A percentile compares a stretch with the other conserved stretches of the same genome.
These are phyloP conservation scores for Plecturocebus donacophilus DNA, from an alignment of 2,113 vertebrate genomes.

Conservation along the genomic window DNA sequence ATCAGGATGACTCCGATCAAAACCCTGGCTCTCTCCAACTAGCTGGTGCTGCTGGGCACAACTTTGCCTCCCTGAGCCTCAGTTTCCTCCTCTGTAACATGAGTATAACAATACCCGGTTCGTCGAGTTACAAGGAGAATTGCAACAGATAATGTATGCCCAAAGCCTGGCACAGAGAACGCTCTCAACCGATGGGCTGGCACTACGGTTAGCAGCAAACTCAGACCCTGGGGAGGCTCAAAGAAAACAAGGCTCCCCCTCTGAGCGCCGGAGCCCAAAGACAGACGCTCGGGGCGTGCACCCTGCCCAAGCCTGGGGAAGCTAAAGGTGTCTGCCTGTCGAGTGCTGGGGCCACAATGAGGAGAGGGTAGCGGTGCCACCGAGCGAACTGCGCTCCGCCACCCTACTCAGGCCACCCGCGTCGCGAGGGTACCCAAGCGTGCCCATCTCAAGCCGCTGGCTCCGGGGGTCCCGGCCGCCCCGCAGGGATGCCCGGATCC, in stretches of 20 bases:
- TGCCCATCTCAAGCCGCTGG: not conserved
- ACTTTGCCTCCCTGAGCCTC: not conserved
- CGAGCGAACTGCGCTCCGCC: not conserved
- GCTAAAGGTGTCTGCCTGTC: conserved; percentile 65
- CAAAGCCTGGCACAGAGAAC: not conserved
- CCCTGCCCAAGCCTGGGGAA: not conserved
- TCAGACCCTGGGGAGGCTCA: not conserved
- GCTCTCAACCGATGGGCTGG: not conserved
- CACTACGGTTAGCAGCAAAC: not conserved
- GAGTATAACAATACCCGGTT: not conserved
- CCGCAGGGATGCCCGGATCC: not conserved
- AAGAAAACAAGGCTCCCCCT: no score
- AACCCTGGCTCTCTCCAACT: not conserved
- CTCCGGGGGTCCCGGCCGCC: not conserved
- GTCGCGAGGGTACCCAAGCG: not conserved
- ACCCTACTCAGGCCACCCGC: not conserved
- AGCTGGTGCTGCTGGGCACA: not conserved
- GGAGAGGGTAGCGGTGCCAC: not conserved
- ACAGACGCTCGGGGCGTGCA: not conserved
- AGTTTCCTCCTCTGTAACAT: conserved; percentile 17
- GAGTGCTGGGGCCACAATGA: not conserved
- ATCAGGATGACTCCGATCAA: not conserved
- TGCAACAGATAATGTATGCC: not conserved
- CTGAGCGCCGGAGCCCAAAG: rapidly evolving
- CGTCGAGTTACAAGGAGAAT: not conserved